Conservation (phyloP, 2,888 invertebrate species). For the Altica lythri region DNA sequence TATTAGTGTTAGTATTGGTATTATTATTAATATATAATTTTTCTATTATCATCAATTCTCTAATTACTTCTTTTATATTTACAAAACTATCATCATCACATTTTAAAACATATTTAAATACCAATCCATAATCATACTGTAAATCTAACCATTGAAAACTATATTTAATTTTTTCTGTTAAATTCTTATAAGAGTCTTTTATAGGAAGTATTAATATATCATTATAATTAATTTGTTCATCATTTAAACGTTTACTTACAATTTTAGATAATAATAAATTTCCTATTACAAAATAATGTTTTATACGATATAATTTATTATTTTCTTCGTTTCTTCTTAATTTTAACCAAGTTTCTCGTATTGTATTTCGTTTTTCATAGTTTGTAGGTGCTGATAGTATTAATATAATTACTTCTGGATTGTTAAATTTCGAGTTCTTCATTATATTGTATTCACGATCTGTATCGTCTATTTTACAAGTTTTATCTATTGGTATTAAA, state of each 20-base stretch:
- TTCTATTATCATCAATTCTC: conserved; percentile 59
- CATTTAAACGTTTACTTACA: conserved; percentile 60
- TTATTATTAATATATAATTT: no score
- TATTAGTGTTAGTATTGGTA: conserved; percentile 38
- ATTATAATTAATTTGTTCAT: conserved; percentile 63
- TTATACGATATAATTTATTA: conserved; percentile 55
- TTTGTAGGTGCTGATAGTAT: conserved; percentile 78
- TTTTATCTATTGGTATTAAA: conserved; percentile 64
- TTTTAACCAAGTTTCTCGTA: conserved; percentile 85
- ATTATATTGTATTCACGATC: conserved; percentile 55
- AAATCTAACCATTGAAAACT: conserved; percentile 65
- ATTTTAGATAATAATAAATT: conserved; percentile 61
- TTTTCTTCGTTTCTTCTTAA: conserved; percentile 49
- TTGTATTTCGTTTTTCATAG: conserved; percentile 68
- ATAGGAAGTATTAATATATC: conserved; percentile 81
- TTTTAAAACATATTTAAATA: conserved; percentile 82
- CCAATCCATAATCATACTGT: conserved; percentile 59
- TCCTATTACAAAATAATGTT: conserved; percentile 76
- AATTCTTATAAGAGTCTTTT: conserved; percentile 75
- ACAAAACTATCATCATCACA: conserved; percentile 96
- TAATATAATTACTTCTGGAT: conserved; percentile 69
- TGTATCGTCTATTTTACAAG: conserved; percentile 53
- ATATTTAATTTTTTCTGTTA: conserved; percentile 79
- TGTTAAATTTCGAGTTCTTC: conserved; percentile 54
- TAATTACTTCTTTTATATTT: conserved; percentile 72